A percentile compares a stretch with the other conserved stretches of the same genome.
Evolutionary conservation across 2,797 vertebrate genomes (phyloP).

Genomic region (Pitangus sulphuratus): DNA sequence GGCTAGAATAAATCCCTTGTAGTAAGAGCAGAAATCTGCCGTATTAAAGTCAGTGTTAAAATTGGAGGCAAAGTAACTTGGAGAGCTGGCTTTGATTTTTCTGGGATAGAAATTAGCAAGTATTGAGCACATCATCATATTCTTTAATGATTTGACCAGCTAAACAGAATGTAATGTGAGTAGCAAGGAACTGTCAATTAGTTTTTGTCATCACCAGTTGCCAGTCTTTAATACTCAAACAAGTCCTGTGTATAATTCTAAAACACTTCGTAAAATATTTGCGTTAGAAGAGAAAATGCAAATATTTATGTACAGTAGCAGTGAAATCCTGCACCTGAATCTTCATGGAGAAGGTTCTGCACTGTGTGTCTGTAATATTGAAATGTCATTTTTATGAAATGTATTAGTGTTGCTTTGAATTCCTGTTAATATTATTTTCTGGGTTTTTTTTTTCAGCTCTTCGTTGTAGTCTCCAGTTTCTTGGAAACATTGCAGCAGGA

Average conservation of each 20-base stretch:
- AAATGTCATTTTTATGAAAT: not conserved
- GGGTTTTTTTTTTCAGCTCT: conserved; percentile 64
- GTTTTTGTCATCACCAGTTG: not conserved
- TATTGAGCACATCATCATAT: not conserved
- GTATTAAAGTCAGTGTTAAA: not conserved
- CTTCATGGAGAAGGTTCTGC: not conserved
- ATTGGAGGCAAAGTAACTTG: not conserved
- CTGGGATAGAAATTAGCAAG: not conserved
- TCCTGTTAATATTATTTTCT: not conserved
- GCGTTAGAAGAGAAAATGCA: not conserved
- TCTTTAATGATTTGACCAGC: not conserved
- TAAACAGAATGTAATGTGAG: not conserved
- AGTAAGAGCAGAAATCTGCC: not conserved
- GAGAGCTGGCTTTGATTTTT: not conserved
- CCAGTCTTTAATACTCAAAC: not conserved
- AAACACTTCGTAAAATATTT: not conserved
- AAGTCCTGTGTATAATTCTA: not conserved
- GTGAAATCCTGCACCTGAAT: not conserved
- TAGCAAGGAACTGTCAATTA: not conserved
- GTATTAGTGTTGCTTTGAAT: not conserved
- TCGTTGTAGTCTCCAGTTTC: conserved; percentile 81
- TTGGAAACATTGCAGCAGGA: conserved; percentile 81
- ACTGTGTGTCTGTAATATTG: not conserved
- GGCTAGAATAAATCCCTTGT: not conserved
- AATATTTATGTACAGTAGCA: not conserved